phyloP scores from a whole-genome alignment of 2,888 invertebrate genomes.

The Linnaemya tessellans region DNA sequence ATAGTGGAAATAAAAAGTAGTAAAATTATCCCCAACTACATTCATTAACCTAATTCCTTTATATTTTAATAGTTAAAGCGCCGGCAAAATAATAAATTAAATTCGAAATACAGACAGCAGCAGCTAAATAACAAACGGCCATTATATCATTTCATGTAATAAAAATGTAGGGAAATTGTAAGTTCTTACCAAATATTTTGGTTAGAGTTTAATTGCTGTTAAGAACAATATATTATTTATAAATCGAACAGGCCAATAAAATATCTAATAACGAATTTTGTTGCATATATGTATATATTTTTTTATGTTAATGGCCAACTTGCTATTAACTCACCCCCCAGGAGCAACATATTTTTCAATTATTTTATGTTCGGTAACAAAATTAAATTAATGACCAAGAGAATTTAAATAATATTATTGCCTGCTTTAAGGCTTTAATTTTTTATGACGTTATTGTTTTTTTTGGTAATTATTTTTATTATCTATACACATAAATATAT shows the following conservation, averaged over 20 bases:
- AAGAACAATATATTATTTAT: slow-evolving; percentile 1
- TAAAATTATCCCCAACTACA: not conserved
- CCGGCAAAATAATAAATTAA: not conserved
- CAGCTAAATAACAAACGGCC: not conserved
- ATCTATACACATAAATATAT: not conserved
- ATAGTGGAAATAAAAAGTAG: not conserved
- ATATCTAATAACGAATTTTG: not conserved
- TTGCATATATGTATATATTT: not conserved
- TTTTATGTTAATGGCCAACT: not conserved
- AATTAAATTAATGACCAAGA: slow-evolving; percentile 45
- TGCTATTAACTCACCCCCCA: not conserved
- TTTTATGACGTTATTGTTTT: slow-evolving; percentile 22
- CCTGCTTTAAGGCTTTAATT: slow-evolving; percentile 40
- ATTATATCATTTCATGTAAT: not conserved
- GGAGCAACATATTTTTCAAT: not conserved
- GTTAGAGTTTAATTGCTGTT: not conserved
- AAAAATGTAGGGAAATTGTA: not conserved
- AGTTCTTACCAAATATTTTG: not conserved
- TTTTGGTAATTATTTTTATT: slow-evolving; percentile 9
- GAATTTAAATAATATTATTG: slow-evolving; percentile 57
- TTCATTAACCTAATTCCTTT: not conserved
- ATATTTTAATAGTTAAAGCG: not conserved
- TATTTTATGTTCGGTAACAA: not conserved
- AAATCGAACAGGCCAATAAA: not conserved
- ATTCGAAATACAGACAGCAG: not conserved